Evolutionary conservation across 2,888 invertebrate genomes (phyloP).

Genomic region (Phrixothrix hirtus): DNA sequence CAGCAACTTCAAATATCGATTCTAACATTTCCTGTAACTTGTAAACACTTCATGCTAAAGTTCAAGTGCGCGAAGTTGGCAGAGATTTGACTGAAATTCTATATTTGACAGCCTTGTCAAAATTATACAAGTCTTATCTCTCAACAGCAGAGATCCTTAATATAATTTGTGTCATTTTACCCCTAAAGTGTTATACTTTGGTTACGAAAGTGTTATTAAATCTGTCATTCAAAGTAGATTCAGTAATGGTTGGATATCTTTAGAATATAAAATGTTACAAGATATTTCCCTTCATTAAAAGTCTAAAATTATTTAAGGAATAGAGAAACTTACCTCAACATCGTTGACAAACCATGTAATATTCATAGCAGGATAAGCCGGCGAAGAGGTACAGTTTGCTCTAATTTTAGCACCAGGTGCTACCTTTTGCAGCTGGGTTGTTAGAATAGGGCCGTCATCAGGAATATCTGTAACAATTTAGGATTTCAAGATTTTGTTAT

Average conservation of each 20-base stretch:
- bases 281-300: not conserved
- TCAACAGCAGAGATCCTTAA: conserved; percentile 36
- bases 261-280: not conserved
- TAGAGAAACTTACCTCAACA: conserved; percentile 54
- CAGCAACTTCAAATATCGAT: too few species aligned
- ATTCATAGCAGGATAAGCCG: conserved; percentile 61
- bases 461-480: conserved; percentile 55
- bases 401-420: conserved; percentile 59
- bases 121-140: conserved; percentile 39
- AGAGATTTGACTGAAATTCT: conserved; percentile 16
- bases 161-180: conserved; percentile 26
- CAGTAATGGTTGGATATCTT: conserved; percentile 14
- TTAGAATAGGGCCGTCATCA: conserved; percentile 59
- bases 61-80: conserved; percentile 19
- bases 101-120: conserved; percentile 35
- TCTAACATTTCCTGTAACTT: conserved; percentile 11
- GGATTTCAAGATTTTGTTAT: not conserved
- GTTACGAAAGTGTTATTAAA: conserved; percentile 20
- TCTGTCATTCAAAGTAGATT: conserved; percentile 21
- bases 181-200: conserved; percentile 18
- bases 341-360: conserved; percentile 62
- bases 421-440: conserved; percentile 59
- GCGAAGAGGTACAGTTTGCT: conserved; percentile 61
- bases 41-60: conserved; percentile 22
- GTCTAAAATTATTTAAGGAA: not conserved